A percentile compares a stretch with the other conserved stretches of the same genome.
These are phyloP conservation scores for Halocynthia roretzi DNA, from an alignment of 23 tunicate species.

Conservation along the genomic window DNA sequence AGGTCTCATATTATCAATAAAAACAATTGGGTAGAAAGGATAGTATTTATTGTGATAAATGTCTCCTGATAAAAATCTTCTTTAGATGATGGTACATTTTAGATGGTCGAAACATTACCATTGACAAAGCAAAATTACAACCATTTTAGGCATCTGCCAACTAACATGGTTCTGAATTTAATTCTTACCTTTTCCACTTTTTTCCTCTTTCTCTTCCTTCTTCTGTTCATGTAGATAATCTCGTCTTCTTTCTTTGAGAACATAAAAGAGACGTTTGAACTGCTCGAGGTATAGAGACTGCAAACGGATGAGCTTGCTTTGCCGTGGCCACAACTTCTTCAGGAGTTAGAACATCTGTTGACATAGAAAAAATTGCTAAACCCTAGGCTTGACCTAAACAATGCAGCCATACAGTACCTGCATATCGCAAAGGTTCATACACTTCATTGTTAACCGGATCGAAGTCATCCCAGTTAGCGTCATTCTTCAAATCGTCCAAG, in stretches of 20 bases:
- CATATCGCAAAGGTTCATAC: slow-evolving; percentile 27
- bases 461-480: slow-evolving; percentile 41
- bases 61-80: no score
- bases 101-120: no score
- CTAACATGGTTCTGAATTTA: background rate
- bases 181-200: background rate
- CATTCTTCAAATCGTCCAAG: slow-evolving; percentile 6
- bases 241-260: slow-evolving; percentile 19
- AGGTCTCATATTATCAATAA: no score
- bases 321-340: slow-evolving; percentile 42
- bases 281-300: slow-evolving; percentile 58
- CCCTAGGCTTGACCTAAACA: no score
- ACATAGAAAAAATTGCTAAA: background rate
- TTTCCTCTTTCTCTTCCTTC: slow-evolving; percentile 19
- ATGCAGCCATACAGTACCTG: slow-evolving; percentile 12
- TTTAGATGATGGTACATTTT: no score
- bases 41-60: no score
- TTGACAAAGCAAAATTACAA: no score
- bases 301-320: slow-evolving; percentile 20
- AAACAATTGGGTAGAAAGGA: no score
- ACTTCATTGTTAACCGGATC: slow-evolving; percentile 32
- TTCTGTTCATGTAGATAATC: slow-evolving; percentile 25
- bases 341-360: background rate
- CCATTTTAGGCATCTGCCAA: background rate
- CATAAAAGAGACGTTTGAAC: slow-evolving; percentile 32